phyloP scores from a whole-genome alignment of 2,797 vertebrate species.

The Onychomys leucogaster region DNA sequence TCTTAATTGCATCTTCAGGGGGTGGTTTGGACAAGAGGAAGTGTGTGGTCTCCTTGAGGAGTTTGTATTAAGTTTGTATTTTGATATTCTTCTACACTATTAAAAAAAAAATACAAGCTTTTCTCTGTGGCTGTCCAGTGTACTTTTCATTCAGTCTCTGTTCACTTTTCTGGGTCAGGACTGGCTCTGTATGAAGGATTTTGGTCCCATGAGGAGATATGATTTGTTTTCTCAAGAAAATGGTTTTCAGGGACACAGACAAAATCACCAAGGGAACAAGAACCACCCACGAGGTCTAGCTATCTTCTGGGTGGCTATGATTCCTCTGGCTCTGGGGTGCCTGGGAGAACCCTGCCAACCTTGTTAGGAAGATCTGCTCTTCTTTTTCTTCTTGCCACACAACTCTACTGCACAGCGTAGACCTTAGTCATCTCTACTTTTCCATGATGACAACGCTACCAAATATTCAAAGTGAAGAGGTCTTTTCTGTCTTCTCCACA shows the following conservation, averaged over 20 bases:
- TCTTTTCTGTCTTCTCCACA: conserved; percentile 46
- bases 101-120: background rate
- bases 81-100: background rate
- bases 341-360: conserved; percentile 67
- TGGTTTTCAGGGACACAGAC: background rate
- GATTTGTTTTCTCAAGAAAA: background rate
- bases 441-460: conserved; percentile 74
- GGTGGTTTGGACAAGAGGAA: background rate
- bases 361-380: conserved; percentile 51
- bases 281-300: background rate
- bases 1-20: conserved; percentile 74
- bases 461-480: conserved; percentile 80
- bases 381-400: conserved; percentile 11
- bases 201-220: background rate
- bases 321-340: conserved; percentile 21
- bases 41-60: conserved; percentile 58
- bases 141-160: background rate
- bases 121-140: background rate
- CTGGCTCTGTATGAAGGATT: background rate
- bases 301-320: too few species aligned
- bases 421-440: conserved; percentile 73
- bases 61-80: background rate
- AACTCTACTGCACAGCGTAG: background rate
- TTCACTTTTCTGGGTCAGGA: background rate
- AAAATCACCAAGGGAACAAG: background rate